Base-by-base conservation (phyloP, 2,797 vertebrate genomes). In the Sibirionetta formosa region DNA sequence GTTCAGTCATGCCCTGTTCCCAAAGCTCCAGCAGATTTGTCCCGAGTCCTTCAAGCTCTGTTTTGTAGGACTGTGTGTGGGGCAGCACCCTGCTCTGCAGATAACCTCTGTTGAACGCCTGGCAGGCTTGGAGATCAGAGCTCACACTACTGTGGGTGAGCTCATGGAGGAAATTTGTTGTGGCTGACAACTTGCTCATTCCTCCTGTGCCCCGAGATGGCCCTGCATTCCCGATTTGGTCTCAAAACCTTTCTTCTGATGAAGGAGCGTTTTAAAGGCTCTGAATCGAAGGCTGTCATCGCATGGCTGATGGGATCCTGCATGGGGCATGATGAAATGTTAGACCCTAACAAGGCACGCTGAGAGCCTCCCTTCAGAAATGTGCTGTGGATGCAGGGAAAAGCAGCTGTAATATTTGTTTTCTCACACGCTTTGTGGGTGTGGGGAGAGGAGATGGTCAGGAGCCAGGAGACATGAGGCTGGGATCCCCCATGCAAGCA, bases 1-100 rank as follows among this genome's bases (percentile, higher is more conserved):
- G 68, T n/a, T 33, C 4, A 0, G 38, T 2, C 0, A 0, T 53
- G 82, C 17, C 50, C 31, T 2, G 0, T 10, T 69, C 58, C 42
- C 27, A 42, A 14, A 12, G 23, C 15, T 77, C 35, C 29, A 35
- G 44, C 14, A 31, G 53, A 11, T 36, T 60, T 14, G 20, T 9
- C 27, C 58, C 29, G 23, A 35, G 26, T 15, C 15, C 26, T 71
- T 64, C 22, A 24, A 60, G 69, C 40, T 83, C 69, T 17, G 56
- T 23, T 73, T 10, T 42, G 2, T 0, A 56, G 71, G 56, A n/a
- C 16, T 0, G 3, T 33, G 29, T 36, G 77, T 1, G 0, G 61
- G 5, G 51, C 29, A 14, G 53, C 8, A 46, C 6, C 33, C 33
- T 64, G 73, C 48, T 46, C n/a, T 23, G n/a, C 70, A 53, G 57